Base-by-base conservation (phyloP, 2,888 invertebrate genomes). In the Ypsolopha scabrella region DNA sequence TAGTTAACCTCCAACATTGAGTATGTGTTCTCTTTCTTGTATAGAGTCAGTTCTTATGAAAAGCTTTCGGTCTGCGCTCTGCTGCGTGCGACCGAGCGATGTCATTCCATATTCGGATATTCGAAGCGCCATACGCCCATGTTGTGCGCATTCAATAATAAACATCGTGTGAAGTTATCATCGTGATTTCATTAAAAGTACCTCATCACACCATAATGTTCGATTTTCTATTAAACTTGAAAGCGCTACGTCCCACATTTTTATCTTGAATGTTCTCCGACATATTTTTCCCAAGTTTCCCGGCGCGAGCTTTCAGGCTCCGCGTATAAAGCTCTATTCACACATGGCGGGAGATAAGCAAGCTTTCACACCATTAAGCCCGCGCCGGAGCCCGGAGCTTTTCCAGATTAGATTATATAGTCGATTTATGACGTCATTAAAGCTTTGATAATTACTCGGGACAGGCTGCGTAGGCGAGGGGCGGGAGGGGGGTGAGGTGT, bases 401-500 rank as follows among this genome's bases (percentile, higher is more conserved):
- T 87, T 85, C 86, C 87, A 87, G 87, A 87, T 87, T 87, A 87
- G 87, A 87, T 87, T 87, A 87, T 87, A 86, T 85, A 85, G 80
- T 82, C 82, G 87, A 87, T 87, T 87, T 87, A 87, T 87, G 86
- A 80, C 70, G 87, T 87, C 86, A 87, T 87, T 87, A 87, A 86
- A 87, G 87, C 87, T 85, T 83, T 87, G 87, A 87, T 87, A 87
- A 87, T 87, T 87, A 87, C 87, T 86, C 85, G 87, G 86, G 87
- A 86, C 87, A 86, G 82, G 80, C 87, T 86, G 87, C 78, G 85
- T 85, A 80, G 82, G 82, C 78, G 78, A 78, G 69, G 67, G 64
- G 72, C 72, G 72, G 65, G 63, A 60, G 59, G 64, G 64, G 61
- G 58, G 58, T 56, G 54, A 54, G 53, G 57, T 54, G 65, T 60